A percentile compares a stretch with the other conserved stretches of the same genome.
Conservation (phyloP, 1,140 invertebrate genomes). For the Drosophila ohnishii region DNA sequence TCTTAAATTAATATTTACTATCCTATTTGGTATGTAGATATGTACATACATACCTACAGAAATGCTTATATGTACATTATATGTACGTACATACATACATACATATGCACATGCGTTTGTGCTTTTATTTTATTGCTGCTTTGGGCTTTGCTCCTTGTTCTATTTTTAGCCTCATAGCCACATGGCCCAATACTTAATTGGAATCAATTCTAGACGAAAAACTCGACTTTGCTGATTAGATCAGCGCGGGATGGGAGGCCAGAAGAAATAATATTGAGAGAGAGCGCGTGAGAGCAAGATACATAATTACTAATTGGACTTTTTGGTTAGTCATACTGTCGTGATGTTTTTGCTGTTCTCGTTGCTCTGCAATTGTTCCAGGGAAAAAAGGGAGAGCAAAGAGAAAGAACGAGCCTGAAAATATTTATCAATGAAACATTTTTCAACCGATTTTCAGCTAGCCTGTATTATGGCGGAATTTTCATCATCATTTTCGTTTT, state of each 20-base stretch:
- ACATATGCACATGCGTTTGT: conserved; percentile 52
- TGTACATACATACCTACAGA: not conserved
- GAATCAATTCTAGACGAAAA: conserved; percentile 54
- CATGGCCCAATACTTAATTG: conserved; percentile 54
- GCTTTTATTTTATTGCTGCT: conserved; percentile 40
- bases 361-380: conserved; percentile 57
- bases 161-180: conserved; percentile 58
- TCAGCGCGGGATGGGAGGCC: conserved; percentile 7
- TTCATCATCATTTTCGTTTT: conserved; percentile 47
- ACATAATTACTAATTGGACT: conserved; percentile 42
- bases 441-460: conserved; percentile 17
- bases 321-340: conserved; percentile 69
- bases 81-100: not conserved
- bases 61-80: too few relatives aligned
- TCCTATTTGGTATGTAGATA: not conserved
- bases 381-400: conserved; percentile 11
- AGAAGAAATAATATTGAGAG: not conserved
- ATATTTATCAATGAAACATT: conserved; percentile 72
- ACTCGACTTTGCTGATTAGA: conserved; percentile 53
- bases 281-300: conserved; percentile 8
- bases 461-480: conserved; percentile 23
- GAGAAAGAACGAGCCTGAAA: conserved; percentile 1
- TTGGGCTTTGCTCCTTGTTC: conserved; percentile 60
- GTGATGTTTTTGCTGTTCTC: not conserved
- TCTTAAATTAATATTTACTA: too few relatives aligned